Evolutionary conservation across 2,888 invertebrate species (phyloP).

Genomic region (Phengaris arion): DNA sequence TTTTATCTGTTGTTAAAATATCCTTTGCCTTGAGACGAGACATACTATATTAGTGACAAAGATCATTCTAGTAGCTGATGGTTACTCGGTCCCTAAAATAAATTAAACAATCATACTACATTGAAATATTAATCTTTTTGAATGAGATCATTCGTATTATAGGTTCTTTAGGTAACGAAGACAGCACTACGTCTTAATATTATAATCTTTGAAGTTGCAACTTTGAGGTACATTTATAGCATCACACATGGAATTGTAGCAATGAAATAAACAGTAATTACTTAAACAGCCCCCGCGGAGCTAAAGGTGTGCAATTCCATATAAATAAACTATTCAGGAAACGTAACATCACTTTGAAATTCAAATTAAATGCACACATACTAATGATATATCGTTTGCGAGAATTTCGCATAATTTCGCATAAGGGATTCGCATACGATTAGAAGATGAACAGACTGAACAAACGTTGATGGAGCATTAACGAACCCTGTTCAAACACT

Average conservation of each 20-base stretch:
- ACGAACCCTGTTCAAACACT: conserved; percentile 51
- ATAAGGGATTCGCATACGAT: conserved; percentile 60
- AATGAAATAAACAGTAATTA: not conserved
- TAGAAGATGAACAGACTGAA: conserved; percentile 55
- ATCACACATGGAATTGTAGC: not conserved
- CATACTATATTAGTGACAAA: too few relatives aligned
- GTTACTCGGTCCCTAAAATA: too few relatives aligned
- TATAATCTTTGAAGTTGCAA: not conserved
- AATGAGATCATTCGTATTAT: too few relatives aligned
- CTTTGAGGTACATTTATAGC: not conserved
- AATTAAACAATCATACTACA: too few relatives aligned
- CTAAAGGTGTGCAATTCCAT: conserved; percentile 11
- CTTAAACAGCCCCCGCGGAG: not conserved
- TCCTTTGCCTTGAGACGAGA: too few relatives aligned
- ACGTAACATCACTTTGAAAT: conserved; percentile 24
- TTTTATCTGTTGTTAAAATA: too few relatives aligned
- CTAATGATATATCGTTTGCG: conserved; percentile 34
- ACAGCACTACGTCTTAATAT: not conserved
- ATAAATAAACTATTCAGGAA: conserved; percentile 23
- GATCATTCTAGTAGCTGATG: too few relatives aligned
- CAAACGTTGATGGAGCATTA: conserved; percentile 48
- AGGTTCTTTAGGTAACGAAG: too few relatives aligned
- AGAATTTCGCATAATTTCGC: conserved; percentile 40
- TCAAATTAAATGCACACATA: conserved; percentile 26
- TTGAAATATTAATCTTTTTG: too few relatives aligned